phyloP scores from a whole-genome alignment of 2,113 vertebrate species.

The Clupea harengus region DNA sequence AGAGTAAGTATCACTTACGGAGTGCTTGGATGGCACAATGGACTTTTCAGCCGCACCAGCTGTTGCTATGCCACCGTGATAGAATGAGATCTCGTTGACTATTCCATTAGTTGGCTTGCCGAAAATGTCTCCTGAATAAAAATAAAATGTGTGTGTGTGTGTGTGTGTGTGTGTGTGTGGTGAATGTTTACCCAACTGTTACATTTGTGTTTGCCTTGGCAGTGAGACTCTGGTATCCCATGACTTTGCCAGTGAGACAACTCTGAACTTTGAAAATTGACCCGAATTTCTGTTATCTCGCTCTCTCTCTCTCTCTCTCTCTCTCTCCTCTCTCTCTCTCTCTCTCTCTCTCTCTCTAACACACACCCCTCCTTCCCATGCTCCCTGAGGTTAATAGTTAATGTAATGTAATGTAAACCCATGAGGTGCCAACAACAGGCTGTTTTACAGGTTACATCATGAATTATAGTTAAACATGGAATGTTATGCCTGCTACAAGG shows the following conservation, averaged over 20 bases:
- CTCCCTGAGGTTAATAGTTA: background rate
- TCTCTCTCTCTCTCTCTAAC: background rate
- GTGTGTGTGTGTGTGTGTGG: conserved; percentile 33
- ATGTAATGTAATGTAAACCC: background rate
- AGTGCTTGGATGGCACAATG: background rate
- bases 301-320: background rate
- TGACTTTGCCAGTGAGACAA: conserved; percentile 17
- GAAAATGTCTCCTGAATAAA: background rate
- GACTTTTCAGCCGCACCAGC: background rate
- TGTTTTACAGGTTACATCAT: background rate
- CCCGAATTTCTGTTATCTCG: background rate
- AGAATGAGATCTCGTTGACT: background rate
- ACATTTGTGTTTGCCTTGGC: conserved; percentile 26
- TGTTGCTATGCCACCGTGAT: background rate
- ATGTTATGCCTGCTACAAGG: background rate
- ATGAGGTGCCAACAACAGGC: background rate
- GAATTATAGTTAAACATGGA: background rate
- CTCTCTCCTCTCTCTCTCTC: no score
- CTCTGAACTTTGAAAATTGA: conserved; percentile 3
- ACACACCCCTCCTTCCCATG: background rate
- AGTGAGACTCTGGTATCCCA: background rate
- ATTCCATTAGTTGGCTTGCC: conserved; percentile 4
- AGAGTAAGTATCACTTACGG: conserved; percentile 80
- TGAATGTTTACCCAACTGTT: conserved; percentile 4
- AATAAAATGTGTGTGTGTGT: conserved; percentile 20